Conservation (phyloP, 2,797 vertebrate genomes). For the Enteromius radiatus region DNA sequence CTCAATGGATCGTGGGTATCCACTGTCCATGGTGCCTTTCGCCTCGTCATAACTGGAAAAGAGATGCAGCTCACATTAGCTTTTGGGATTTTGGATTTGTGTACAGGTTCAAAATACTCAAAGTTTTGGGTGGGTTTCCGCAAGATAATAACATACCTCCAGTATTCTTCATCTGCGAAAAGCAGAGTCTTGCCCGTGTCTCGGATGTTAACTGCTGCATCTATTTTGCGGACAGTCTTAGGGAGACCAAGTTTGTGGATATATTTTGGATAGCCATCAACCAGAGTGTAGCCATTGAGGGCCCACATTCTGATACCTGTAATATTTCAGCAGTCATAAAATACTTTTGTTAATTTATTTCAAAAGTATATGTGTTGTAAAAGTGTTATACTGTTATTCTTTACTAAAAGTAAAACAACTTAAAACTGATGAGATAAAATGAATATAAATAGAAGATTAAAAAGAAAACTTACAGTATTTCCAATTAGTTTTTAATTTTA, state of each 20-base stretch:
- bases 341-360: background rate
- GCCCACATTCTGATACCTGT: constrained; percentile 94
- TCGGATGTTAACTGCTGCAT: constrained; percentile 86
- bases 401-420: background rate
- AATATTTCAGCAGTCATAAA: constrained; percentile 17
- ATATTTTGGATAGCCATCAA: constrained; percentile 92
- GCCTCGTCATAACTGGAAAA: constrained; percentile 86
- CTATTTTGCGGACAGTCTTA: constrained; percentile 84
- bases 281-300: constrained; percentile 88
- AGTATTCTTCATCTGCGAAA: constrained; percentile 89
- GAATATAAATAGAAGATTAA: background rate
- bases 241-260: constrained; percentile 91
- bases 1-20: constrained; percentile 84
- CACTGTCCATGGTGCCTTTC: constrained; percentile 81
- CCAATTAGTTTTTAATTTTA: background rate
- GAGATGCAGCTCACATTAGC: background rate
- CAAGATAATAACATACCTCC: constrained; percentile 82
- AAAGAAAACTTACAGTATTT: background rate
- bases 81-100: no score
- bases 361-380: background rate
- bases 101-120: background rate
- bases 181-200: constrained; percentile 88
- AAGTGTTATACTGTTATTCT: background rate
- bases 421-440: background rate
- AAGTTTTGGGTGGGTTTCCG: background rate